phyloP scores from a whole-genome alignment of 2,113 vertebrate species.

The Vanacampus margaritifer region DNA sequence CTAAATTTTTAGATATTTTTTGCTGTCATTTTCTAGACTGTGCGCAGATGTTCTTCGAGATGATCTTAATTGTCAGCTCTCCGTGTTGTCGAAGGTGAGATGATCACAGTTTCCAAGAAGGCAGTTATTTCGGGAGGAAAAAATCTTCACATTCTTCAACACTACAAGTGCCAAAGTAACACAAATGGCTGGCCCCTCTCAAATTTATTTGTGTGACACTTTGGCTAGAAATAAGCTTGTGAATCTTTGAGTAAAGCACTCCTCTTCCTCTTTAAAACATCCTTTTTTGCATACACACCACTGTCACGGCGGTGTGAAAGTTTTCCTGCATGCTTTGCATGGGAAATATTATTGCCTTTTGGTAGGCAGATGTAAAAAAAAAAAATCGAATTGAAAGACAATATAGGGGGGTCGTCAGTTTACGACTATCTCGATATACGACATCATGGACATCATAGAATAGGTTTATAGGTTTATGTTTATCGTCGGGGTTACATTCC shows the following conservation, averaged over 20 bases:
- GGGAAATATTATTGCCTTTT: not conserved
- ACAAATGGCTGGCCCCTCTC: not conserved
- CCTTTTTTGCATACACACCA: not conserved
- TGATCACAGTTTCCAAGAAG: not conserved
- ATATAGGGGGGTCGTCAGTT: too few species aligned
- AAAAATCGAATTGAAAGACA: too few species aligned
- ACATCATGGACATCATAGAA: too few species aligned
- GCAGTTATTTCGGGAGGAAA: not conserved
- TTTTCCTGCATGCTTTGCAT: not conserved
- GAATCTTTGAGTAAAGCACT: not conserved
- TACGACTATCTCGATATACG: too few species aligned
- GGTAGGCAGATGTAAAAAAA: too few species aligned
- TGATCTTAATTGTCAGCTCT: not conserved
- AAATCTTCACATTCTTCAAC: constrained; percentile 10
- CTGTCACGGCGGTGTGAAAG: not conserved
- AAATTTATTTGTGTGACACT: not conserved
- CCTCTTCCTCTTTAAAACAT: not conserved
- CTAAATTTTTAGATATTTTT: too few species aligned
- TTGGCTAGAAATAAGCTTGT: not conserved
- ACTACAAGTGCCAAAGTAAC: constrained; percentile 11
- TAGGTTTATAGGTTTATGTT: too few species aligned
- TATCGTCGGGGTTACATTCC: too few species aligned
- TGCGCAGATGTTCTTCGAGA: too few species aligned
- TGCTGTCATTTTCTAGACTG: too few species aligned
- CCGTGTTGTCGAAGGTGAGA: not conserved